These are phyloP conservation scores for Otolemur crassicaudatus DNA, from an alignment of 2,797 vertebrate genomes.

Conservation along the genomic window DNA sequence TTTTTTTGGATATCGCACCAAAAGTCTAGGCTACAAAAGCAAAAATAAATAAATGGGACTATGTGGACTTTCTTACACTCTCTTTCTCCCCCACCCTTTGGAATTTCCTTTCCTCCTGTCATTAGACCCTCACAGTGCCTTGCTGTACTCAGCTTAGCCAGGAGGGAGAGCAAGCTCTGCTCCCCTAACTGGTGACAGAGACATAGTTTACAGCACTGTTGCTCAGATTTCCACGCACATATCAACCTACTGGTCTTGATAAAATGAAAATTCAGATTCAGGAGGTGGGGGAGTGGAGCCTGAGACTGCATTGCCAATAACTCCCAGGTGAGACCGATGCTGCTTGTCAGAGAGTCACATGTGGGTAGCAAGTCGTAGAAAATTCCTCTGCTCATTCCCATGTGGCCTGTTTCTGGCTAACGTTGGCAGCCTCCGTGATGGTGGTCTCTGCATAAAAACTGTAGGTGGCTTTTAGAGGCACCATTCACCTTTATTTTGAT, in stretches of 20 bases:
- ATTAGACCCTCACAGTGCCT: not conserved
- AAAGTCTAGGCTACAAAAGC: not conserved
- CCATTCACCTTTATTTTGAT: not conserved
- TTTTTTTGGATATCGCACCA: not conserved
- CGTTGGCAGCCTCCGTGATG: not conserved
- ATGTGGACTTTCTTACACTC: not conserved
- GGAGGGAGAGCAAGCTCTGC: not conserved
- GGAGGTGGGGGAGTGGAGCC: not conserved
- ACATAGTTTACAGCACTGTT: not conserved
- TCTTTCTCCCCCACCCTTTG: not conserved
- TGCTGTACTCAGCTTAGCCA: not conserved
- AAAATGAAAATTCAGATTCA: slow-evolving; percentile 3
- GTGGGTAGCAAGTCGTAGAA: no score
- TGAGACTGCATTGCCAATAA: not conserved
- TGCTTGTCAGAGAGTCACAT: not conserved
- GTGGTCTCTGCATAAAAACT: not conserved
- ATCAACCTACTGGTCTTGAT: not conserved
- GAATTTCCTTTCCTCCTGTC: not conserved
- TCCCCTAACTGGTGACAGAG: not conserved
- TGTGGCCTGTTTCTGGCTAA: not conserved
- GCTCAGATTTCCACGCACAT: not conserved
- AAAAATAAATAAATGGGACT: not conserved
- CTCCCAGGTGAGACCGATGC: not conserved
- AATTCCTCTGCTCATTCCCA: not conserved
- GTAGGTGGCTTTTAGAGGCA: not conserved